Evolutionary conservation across 1,140 invertebrate species (phyloP).

Genomic region (Dendroctonus valens): DNA sequence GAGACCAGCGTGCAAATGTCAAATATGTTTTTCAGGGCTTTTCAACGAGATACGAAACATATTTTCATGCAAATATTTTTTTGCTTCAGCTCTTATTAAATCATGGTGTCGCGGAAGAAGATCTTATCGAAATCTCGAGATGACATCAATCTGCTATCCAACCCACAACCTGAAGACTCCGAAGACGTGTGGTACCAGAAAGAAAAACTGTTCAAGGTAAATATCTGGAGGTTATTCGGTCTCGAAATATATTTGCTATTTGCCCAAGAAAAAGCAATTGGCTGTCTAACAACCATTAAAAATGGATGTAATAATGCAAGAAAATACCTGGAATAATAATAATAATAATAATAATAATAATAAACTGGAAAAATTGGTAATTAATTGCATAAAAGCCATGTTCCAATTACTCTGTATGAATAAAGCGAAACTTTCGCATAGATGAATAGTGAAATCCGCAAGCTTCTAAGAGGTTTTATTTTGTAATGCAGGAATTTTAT

Average conservation of each 20-base stretch:
- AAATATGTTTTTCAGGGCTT: no score
- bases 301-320: not conserved
- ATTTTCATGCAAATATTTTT: no score
- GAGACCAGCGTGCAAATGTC: no score
- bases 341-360: no score
- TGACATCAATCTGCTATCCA: constrained; percentile 60
- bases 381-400: constrained; percentile 8
- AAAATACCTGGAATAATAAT: no score
- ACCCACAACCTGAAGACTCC: constrained; percentile 60
- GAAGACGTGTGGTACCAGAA: constrained; percentile 73
- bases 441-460: constrained; percentile 11
- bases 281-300: not conserved
- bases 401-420: constrained; percentile 11
- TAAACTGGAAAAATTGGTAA: constrained; percentile 9
- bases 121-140: constrained; percentile 65
- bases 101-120: constrained; percentile 65
- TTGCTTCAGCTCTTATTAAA: not conserved
- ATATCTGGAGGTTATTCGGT: not conserved
- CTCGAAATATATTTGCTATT: no score
- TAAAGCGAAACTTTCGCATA: constrained; percentile 16
- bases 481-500: not conserved
- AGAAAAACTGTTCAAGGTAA: constrained; percentile 59
- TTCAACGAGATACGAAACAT: no score
- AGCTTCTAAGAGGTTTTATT: constrained; percentile 1
- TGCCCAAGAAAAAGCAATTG: no score